phyloP scores from a whole-genome alignment of 2,888 invertebrate genomes.

The Argyresthia albistria region DNA sequence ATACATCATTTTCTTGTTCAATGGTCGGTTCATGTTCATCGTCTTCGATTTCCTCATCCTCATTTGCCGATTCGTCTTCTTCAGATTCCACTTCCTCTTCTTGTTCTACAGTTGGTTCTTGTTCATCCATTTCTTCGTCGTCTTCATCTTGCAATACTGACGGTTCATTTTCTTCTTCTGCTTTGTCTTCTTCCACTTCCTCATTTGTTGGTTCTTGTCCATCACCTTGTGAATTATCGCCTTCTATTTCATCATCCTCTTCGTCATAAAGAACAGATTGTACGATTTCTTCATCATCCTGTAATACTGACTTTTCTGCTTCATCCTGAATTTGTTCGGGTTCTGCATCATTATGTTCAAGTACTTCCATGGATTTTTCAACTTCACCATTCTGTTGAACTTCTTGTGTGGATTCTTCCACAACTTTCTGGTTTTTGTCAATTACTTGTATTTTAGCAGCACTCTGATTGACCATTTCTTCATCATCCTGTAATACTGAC shows the following conservation, averaged over 20 bases:
- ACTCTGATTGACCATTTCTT: slow-evolving; percentile 2
- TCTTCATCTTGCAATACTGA: slow-evolving; percentile 10
- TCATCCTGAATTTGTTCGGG: background rate
- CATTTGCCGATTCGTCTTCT: slow-evolving; percentile 7
- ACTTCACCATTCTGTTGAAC: background rate
- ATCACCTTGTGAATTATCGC: slow-evolving; percentile 5
- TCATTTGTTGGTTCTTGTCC: slow-evolving; percentile 1
- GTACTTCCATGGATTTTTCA: background rate
- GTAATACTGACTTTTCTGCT: background rate
- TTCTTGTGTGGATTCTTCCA: too few relatives aligned
- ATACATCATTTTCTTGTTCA: background rate
- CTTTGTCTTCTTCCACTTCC: slow-evolving; percentile 4
- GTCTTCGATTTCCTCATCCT: slow-evolving; percentile 2
- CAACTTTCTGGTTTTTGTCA: background rate
- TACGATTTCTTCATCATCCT: background rate
- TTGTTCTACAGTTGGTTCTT: background rate
- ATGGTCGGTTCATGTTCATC: slow-evolving; percentile 3
- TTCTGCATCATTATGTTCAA: slow-evolving; percentile 4
- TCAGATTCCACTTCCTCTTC: slow-evolving; percentile 6
- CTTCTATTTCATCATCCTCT: slow-evolving; percentile 3
- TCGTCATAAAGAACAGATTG: slow-evolving; percentile 4
- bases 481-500: background rate
- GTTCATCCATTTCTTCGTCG: slow-evolving; percentile 6
- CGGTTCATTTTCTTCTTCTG: slow-evolving; percentile 1
- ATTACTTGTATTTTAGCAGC: slow-evolving; percentile 5